Evolutionary conservation across 2,113 vertebrate genomes (phyloP).

Genomic region (Tor tambroides): DNA sequence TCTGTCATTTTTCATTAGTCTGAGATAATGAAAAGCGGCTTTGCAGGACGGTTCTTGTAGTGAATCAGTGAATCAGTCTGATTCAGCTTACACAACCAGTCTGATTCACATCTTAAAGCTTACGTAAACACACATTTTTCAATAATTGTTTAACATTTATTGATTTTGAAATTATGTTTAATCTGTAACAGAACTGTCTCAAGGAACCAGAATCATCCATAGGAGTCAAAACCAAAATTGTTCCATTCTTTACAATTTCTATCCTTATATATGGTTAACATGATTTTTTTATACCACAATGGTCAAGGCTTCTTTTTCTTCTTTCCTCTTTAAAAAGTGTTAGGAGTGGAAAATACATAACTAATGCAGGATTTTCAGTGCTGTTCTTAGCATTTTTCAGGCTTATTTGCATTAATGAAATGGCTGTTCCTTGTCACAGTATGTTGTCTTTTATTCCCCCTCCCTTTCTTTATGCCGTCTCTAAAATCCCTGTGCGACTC

Average conservation of each 20-base stretch:
- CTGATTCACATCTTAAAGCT: background rate
- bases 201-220: conserved; percentile 38
- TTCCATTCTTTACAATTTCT: background rate
- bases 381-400: conserved; percentile 87
- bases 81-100: conserved; percentile 66
- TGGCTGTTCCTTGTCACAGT: conserved; percentile 98
- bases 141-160: background rate
- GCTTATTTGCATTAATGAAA: conserved; percentile 99
- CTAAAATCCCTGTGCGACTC: conserved; percentile 94
- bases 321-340: conserved; percentile 56
- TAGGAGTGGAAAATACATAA: conserved; percentile 57
- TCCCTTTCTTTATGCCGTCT: conserved; percentile 81
- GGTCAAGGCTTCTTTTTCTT: background rate
- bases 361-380: conserved; percentile 79
- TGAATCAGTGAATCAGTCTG: too few species aligned
- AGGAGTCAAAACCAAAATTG: background rate
- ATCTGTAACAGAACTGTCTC: conserved; percentile 69
- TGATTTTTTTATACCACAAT: background rate
- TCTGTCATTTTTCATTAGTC: too few species aligned
- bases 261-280: background rate
- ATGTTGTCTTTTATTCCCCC: conserved; percentile 80
- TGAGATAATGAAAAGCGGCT: too few species aligned
- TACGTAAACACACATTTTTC: background rate
- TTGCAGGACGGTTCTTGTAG: too few species aligned
- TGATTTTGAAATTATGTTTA: too few species aligned